Conservation (phyloP, 92 coral and sea anemone genomes). For the Epizoanthus rinbou region DNA sequence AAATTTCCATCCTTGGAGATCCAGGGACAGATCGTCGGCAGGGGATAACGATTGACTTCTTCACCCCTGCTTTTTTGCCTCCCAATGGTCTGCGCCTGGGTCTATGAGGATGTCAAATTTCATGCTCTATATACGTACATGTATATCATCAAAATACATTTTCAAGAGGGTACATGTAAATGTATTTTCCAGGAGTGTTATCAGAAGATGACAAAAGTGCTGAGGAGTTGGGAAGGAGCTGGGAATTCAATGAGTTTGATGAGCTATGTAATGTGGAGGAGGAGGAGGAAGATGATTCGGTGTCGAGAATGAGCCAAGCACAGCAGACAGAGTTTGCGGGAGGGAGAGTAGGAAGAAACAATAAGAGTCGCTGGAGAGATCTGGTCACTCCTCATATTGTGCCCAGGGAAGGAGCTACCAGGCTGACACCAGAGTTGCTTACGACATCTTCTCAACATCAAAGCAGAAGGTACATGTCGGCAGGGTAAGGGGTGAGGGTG, state of each 20-base stretch:
- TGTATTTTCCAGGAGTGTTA: neutral
- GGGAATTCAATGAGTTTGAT: neutral
- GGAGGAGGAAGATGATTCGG: neutral
- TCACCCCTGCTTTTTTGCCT: no score
- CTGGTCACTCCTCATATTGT: conserved; percentile 76
- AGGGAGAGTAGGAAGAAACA: neutral
- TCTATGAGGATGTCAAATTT: no score
- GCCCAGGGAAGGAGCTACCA: neutral
- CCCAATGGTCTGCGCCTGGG: no score
- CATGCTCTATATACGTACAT: no score
- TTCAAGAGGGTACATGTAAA: no score
- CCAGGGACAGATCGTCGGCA: no score
- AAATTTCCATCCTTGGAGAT: no score
- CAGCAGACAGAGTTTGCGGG: conserved; percentile 25
- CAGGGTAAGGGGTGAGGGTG: no score
- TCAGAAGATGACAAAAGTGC: neutral
- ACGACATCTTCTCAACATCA: neutral
- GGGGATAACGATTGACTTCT: no score
- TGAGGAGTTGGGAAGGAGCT: neutral
- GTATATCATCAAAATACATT: no score
- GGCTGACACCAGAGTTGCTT: neutral
- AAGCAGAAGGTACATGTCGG: neutral
- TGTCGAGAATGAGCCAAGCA: conserved; percentile 14
- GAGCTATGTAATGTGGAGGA: neutral
- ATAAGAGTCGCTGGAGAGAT: conserved; percentile 66